These are phyloP conservation scores for Psilopogon haemacephalus DNA, from an alignment of 2,113 vertebrate species.

Conservation along the genomic window DNA sequence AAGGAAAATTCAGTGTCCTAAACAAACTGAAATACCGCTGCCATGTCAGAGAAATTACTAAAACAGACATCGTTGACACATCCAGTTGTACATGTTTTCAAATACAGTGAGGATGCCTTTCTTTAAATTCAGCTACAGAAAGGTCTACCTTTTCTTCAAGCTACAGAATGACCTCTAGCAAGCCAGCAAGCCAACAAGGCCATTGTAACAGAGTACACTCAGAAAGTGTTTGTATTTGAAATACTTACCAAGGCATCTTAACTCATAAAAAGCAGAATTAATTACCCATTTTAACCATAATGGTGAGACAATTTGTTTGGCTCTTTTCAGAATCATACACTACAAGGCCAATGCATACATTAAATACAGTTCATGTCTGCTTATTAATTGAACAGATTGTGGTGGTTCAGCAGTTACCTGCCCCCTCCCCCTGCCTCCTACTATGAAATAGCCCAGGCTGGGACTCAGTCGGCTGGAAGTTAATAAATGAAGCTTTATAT, in stretches of 20 bases:
- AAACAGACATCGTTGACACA: not conserved
- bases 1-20: not conserved
- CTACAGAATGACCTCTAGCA: not conserved
- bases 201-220: not conserved
- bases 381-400: not conserved
- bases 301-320: not conserved
- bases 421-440: too few relatives aligned
- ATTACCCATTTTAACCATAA: not conserved
- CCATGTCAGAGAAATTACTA: not conserved
- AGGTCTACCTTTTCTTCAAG: conserved; percentile 40
- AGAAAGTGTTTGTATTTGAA: not conserved
- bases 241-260: not conserved
- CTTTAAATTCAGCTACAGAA: not conserved
- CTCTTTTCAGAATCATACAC: not conserved
- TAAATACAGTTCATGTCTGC: not conserved
- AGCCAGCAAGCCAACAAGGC: not conserved
- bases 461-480: too few relatives aligned
- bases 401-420: too few relatives aligned
- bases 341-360: not conserved
- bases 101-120: not conserved
- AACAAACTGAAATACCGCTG: not conserved
- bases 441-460: too few relatives aligned
- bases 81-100: not conserved
- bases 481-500: too few relatives aligned
- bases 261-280: not conserved